A percentile compares a stretch with the other conserved stretches of the same genome.
These are phyloP conservation scores for Tetropium fuscum DNA, from an alignment of 2,888 invertebrate genomes.

Conservation along the genomic window DNA sequence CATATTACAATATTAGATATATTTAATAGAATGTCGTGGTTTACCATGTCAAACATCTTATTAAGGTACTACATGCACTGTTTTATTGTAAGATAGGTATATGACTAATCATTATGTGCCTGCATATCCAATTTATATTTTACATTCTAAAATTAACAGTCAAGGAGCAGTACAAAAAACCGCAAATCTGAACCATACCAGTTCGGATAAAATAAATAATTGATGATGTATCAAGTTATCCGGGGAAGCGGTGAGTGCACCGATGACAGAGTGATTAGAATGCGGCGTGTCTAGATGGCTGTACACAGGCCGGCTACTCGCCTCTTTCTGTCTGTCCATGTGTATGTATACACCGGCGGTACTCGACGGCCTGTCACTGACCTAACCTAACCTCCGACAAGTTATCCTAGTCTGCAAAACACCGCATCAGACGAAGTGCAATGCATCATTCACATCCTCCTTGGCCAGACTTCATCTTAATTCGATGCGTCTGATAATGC, in stretches of 20 bases:
- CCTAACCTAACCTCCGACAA: slow-evolving; percentile 51
- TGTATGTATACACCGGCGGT: slow-evolving; percentile 10
- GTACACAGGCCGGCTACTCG: slow-evolving; percentile 4
- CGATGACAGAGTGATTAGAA: slow-evolving; percentile 40
- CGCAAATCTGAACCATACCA: not conserved
- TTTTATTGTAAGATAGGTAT: too few species aligned
- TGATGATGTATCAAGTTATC: slow-evolving; percentile 26
- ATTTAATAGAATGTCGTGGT: too few species aligned
- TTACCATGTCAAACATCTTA: too few species aligned
- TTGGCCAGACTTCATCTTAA: slow-evolving; percentile 20
- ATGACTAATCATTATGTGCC: too few species aligned
- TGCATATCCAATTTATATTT: not conserved
- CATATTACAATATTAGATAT: too few species aligned
- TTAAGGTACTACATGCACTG: too few species aligned
- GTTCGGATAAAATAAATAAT: slow-evolving; percentile 29
- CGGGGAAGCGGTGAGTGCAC: slow-evolving; percentile 28
- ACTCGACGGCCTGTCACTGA: slow-evolving; percentile 45
- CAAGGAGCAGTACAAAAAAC: too few species aligned
- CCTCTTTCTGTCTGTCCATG: slow-evolving; percentile 25
- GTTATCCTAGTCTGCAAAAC: slow-evolving; percentile 43
- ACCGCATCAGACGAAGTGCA: slow-evolving; percentile 27
- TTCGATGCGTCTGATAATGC: slow-evolving; percentile 19
- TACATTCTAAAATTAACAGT: not conserved
- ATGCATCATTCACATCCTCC: slow-evolving; percentile 31
- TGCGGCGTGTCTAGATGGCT: slow-evolving; percentile 34